Evolutionary conservation across 2,797 vertebrate species (phyloP).

Genomic region (Antrozous pallidus): DNA sequence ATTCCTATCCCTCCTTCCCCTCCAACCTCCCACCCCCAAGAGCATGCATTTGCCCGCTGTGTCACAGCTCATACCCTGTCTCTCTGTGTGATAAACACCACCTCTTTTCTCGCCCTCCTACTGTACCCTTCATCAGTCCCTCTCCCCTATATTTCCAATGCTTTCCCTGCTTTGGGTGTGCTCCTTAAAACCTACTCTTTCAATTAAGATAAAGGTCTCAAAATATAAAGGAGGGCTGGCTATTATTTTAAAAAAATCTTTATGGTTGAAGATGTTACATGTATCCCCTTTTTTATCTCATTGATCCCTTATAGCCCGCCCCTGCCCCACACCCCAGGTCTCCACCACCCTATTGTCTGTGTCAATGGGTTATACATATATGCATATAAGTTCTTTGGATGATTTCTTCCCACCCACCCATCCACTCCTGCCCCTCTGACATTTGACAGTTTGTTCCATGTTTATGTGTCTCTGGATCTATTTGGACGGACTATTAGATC

Average conservation of each 20-base stretch:
- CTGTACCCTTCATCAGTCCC: background rate
- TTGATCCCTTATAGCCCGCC: too few species aligned
- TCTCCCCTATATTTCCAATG: background rate
- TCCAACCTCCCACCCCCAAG: background rate
- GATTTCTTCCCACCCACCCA: too few species aligned
- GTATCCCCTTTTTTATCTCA: too few species aligned
- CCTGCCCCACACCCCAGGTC: fast-evolving
- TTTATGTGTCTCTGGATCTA: too few species aligned
- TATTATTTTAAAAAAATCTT: too few species aligned
- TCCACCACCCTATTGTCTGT: too few species aligned
- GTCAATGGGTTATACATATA: too few species aligned
- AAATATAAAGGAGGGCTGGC: background rate
- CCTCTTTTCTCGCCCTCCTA: background rate
- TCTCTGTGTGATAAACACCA: background rate
- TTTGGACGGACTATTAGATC: background rate
- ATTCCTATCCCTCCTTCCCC: background rate
- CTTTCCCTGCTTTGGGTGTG: background rate
- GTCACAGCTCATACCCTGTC: background rate
- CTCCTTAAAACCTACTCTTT: background rate
- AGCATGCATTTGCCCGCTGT: background rate
- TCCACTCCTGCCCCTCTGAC: too few species aligned
- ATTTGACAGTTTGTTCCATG: too few species aligned
- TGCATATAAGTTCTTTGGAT: too few species aligned
- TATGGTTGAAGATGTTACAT: too few species aligned
- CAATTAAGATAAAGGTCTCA: background rate